phyloP scores from a whole-genome alignment of 2,797 vertebrate genomes.

The Mus minutoides region DNA sequence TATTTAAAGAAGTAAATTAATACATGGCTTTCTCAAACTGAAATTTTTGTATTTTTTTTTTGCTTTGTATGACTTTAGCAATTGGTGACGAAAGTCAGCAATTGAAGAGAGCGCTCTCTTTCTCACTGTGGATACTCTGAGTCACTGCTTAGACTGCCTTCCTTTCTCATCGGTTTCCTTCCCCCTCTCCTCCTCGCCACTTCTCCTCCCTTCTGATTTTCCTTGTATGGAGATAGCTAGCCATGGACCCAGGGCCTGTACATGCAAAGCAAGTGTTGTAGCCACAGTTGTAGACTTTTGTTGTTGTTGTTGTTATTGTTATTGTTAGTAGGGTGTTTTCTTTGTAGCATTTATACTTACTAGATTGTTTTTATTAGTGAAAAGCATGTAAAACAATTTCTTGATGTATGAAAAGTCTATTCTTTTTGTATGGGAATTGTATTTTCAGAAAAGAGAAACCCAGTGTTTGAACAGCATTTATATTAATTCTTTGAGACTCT shows the following conservation, averaged over 20 bases:
- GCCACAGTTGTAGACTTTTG: neutral
- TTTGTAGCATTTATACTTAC: constrained; percentile 35
- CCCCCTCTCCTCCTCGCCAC: neutral
- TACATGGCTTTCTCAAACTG: constrained; percentile 30
- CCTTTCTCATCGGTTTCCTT: neutral
- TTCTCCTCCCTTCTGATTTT: neutral
- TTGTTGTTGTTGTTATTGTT: neutral
- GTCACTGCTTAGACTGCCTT: neutral
- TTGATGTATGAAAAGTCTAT: neutral
- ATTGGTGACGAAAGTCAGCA: neutral
- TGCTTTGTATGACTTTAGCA: constrained; percentile 50
- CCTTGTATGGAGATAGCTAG: neutral
- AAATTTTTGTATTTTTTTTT: constrained; percentile 45
- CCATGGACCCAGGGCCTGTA: no score
- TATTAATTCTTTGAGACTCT: neutral
- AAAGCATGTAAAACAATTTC: constrained; percentile 6
- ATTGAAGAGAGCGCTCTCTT: neutral
- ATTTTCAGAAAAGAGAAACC: constrained; percentile 25
- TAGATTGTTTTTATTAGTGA: neutral
- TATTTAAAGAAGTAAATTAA: constrained; percentile 50
- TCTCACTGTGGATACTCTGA: neutral
- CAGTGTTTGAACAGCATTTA: neutral
- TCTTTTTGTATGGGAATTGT: neutral
- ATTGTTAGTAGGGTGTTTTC: constrained; percentile 18
- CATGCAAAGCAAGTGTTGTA: neutral